Evolutionary conservation across 1,140 invertebrate genomes (phyloP).

Genomic region (Branchinecta lindahli): DNA sequence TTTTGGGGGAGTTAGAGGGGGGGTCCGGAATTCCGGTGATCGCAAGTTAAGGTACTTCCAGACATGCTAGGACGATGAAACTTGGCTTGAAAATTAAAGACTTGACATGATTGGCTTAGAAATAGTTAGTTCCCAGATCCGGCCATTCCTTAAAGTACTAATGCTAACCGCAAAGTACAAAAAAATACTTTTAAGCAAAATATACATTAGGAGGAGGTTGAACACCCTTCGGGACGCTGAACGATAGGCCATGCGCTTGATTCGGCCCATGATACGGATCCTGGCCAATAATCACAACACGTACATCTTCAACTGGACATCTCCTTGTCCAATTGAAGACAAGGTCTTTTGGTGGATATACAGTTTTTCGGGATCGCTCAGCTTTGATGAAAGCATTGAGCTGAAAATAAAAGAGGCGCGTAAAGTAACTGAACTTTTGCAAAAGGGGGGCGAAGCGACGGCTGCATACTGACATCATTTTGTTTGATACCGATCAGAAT

Average conservation of each 20-base stretch:
- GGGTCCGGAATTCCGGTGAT: too few relatives aligned
- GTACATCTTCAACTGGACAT: slow-evolving; percentile 33
- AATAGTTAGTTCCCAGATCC: too few relatives aligned
- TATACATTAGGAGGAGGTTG: slow-evolving; percentile 44
- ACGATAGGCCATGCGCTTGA: slow-evolving; percentile 49
- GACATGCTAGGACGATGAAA: too few relatives aligned
- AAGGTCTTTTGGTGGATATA: slow-evolving; percentile 38
- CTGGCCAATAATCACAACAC: slow-evolving; percentile 40
- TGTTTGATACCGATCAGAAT: not conserved
- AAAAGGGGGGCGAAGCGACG: not conserved
- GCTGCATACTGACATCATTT: not conserved
- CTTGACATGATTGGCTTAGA: too few relatives aligned
- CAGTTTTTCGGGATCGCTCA: slow-evolving; percentile 33
- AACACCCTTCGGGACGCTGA: slow-evolving; percentile 45
- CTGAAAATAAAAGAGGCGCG: slow-evolving; percentile 27
- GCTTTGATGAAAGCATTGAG: slow-evolving; percentile 36
- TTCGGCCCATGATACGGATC: slow-evolving; percentile 48
- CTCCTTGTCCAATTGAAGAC: slow-evolving; percentile 40
- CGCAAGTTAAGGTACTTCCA: too few relatives aligned
- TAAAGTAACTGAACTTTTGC: not conserved
- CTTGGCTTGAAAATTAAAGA: too few relatives aligned
- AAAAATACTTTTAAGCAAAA: too few relatives aligned
- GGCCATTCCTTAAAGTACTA: too few relatives aligned
- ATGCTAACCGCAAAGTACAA: too few relatives aligned
- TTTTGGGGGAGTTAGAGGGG: too few relatives aligned